phyloP scores from a whole-genome alignment of 2,113 vertebrate species.

The Taurulus bubalis region DNA sequence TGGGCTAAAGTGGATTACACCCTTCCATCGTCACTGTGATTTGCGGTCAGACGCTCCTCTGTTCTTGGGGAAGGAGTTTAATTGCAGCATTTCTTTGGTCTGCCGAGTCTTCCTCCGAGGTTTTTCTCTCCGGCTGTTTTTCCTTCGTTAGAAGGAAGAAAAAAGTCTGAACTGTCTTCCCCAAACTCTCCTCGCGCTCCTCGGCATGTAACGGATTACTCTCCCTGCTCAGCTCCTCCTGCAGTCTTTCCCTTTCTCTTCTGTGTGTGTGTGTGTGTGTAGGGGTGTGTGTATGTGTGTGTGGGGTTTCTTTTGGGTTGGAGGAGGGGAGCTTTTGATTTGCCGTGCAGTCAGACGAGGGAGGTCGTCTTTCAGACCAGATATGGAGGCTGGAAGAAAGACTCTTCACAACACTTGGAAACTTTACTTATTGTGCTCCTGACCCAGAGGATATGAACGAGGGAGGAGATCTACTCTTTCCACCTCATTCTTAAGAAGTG shows the following conservation, averaged over 20 bases:
- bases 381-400: constrained; percentile 68
- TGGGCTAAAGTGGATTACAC: constrained; percentile 34
- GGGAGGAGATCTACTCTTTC: not conserved
- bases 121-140: not conserved
- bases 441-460: not conserved
- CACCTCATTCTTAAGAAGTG: not conserved
- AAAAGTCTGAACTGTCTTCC: constrained; percentile 20
- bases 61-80: constrained; percentile 37
- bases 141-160: constrained; percentile 3
- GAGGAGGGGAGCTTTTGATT: constrained; percentile 74
- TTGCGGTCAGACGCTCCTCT: constrained; percentile 33
- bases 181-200: constrained; percentile 27
- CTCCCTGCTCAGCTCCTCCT: constrained; percentile 56
- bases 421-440: not conserved
- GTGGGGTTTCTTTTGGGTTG: constrained; percentile 45
- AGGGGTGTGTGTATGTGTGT: constrained; percentile 30
- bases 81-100: constrained; percentile 33
- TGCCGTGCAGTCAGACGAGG: constrained; percentile 66
- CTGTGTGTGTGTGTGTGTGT: constrained; percentile 23
- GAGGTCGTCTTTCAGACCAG: constrained; percentile 72
- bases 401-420: constrained; percentile 21
- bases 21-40: constrained; percentile 33
- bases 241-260: constrained; percentile 48
- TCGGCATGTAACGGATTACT: constrained; percentile 49
- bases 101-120: not conserved